Evolutionary conservation across 1,140 invertebrate species (phyloP), one percentile per base, ranked within the genome.

Genomic region (Manduca sexta): DNA sequence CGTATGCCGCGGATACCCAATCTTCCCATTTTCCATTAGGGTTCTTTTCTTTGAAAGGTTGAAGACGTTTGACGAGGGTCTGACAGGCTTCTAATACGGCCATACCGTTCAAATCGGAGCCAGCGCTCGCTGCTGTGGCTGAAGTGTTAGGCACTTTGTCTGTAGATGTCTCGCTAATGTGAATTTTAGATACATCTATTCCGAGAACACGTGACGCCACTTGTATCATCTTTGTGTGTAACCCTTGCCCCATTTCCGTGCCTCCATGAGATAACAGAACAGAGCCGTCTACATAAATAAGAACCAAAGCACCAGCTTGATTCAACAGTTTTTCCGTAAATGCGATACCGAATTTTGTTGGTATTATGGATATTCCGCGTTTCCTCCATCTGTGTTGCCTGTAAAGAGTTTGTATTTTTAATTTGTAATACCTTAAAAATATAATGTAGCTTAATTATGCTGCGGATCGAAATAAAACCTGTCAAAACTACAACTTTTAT

Each of bases 161-260:
- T 0, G 96, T 98, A 7, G 93, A 85, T 0, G 95, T 97, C 85
- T 98, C 97, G 42, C 89, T 89, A 15, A 97, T 95, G 69, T 97
- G 92, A 64, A 99, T 96, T 67, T 93, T 91, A 0, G 92, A 89
- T 7, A 89, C 72, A 17, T 94, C 89, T 13, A 97, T 91, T 29
- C 89, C 90, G 2, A 99, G 84, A 2, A 88, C 89, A 56, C 92
- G 87, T 38, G 93, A 93, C 0, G 93, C 93, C 21, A 95, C 91
- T 89, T 98, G 95, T 49, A 97, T 93, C 92, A 97, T 96, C 87
- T 98, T 98, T 0, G 95, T 98, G 67, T 98, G 94, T 0, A 98
- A 82, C 1, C 97, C 97, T 86, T 98, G 97, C 0, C 97, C 97
- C 93, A 98, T 98, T 88, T 99, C 97, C 12, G 93, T 93, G 12